Percentiles rank a stretch among this genome's conserved stretches.
These are phyloP conservation scores for Argyrosomus regius DNA, from an alignment of 2,797 vertebrate species.

Conservation along the genomic window DNA sequence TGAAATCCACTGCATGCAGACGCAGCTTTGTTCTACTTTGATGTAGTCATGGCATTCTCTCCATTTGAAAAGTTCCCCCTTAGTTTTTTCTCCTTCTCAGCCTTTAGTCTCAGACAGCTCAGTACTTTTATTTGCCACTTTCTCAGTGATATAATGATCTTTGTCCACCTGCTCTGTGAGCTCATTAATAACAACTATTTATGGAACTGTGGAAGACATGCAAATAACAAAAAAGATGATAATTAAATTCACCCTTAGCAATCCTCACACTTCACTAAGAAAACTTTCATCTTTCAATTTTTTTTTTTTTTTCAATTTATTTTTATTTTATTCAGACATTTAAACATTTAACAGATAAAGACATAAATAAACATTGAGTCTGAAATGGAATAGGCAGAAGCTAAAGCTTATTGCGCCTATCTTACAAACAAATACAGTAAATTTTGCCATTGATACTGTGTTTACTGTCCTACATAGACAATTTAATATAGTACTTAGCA, in stretches of 20 bases:
- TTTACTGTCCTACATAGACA: neutral
- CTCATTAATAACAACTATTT: constrained; percentile 27
- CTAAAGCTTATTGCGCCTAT: no score
- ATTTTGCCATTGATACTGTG: neutral
- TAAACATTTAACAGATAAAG: no score
- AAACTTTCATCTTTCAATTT: neutral
- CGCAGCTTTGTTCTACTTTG: constrained; percentile 67
- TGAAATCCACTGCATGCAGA: constrained; percentile 39
- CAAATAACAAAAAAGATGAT: neutral
- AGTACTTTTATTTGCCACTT: constrained; percentile 17
- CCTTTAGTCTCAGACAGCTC: constrained; percentile 24
- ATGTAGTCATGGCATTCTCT: constrained; percentile 24
- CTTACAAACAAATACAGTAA: neutral
- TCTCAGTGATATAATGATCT: constrained; percentile 29
- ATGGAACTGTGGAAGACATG: neutral
- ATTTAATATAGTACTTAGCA: neutral
- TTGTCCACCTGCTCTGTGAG: constrained; percentile 13
- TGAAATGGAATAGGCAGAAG: no score
- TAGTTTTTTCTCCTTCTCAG: constrained; percentile 18
- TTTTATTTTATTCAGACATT: no score
- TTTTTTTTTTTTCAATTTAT: no score
- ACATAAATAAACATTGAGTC: no score
- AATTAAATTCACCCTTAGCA: neutral
- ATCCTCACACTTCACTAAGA: neutral
- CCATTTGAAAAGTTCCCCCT: constrained; percentile 44